Base-by-base conservation (phyloP, 2,888 invertebrate genomes). In the Pinctada fucata region DNA sequence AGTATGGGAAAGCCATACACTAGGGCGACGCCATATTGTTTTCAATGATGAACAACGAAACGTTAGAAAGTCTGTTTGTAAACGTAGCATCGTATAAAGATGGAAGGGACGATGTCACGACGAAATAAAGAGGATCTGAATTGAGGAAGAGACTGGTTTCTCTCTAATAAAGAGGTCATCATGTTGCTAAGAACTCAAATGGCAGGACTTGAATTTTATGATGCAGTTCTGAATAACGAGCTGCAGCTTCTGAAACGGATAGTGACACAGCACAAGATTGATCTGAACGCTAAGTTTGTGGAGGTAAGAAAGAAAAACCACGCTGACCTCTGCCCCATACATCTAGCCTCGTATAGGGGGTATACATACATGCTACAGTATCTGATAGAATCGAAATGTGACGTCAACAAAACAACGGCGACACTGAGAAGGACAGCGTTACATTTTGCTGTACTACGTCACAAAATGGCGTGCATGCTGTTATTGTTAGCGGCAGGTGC, bases 211-310 rank as follows among this genome's bases (percentile, higher is more conserved):
- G 90, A 91, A 79, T 92, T 92, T 82, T 92, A 92, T 75, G 92
- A 92, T 84, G 90, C 91, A 16, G 91, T 92, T n/a, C 83, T 91
- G n/a, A 92, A 91, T 85, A 92, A 92, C 81, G 91, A 92, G 79
- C 83, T 92, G 72, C 89, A 88, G 65, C 83, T 88, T 66, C 83
- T 92, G 72, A 91, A 91, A 83, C 86, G 88, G 65, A 88, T 92
- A 51, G 92, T 91, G 13, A 90, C 91, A 13, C 91, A 91, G 76
- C 89, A 92, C 80, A 91, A 91, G 83, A 89, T 92, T 74, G 92
- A 92, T 80, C 85, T 92, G 16, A 92, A 92, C 78, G 91, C 91
- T 58, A 91, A 91, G 83, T 92, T 92, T 82, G 87, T 90, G 6
- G 90, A 92, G 85, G 91, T 92, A 50, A 84, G 92, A 50, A 91